These are phyloP conservation scores for Champsocephalus gunnari DNA, from an alignment of 2,797 vertebrate genomes.

Conservation along the genomic window DNA sequence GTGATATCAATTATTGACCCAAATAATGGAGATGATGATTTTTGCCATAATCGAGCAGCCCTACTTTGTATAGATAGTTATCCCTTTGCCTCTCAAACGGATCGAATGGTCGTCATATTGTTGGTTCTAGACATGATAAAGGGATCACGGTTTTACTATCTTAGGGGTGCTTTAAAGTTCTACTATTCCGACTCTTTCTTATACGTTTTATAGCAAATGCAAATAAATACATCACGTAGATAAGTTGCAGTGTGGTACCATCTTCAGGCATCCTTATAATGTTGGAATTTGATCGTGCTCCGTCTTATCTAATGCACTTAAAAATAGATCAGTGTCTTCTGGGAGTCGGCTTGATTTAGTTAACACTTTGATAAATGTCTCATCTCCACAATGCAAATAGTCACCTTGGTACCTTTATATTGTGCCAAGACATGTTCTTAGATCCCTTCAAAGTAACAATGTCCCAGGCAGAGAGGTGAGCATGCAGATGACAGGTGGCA, in stretches of 20 bases:
- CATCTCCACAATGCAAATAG: neutral
- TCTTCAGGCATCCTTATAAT: neutral
- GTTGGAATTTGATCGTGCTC: constrained; percentile 7
- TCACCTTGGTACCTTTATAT: constrained; percentile 11
- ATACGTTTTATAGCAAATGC: neutral
- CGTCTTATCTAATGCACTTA: constrained; percentile 14
- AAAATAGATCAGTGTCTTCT: constrained; percentile 11
- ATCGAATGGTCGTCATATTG: neutral
- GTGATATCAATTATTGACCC: no score
- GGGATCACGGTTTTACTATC: neutral
- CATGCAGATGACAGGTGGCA: constrained; percentile 49
- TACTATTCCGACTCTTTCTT: neutral
- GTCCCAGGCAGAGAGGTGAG: constrained; percentile 35
- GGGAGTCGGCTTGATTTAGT: no score
- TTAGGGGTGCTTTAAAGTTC: neutral
- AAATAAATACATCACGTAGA: neutral
- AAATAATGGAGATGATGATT: no score
- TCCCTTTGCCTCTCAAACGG: neutral
- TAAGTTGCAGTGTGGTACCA: neutral
- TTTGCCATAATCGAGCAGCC: no score
- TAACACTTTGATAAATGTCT: neutral
- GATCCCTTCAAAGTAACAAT: constrained; percentile 18
- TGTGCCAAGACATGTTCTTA: constrained; percentile 26
- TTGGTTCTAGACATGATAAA: neutral
- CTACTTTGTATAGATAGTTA: neutral